Base-by-base conservation (phyloP, 2,797 vertebrate genomes). In the Apodemus agrarius region DNA sequence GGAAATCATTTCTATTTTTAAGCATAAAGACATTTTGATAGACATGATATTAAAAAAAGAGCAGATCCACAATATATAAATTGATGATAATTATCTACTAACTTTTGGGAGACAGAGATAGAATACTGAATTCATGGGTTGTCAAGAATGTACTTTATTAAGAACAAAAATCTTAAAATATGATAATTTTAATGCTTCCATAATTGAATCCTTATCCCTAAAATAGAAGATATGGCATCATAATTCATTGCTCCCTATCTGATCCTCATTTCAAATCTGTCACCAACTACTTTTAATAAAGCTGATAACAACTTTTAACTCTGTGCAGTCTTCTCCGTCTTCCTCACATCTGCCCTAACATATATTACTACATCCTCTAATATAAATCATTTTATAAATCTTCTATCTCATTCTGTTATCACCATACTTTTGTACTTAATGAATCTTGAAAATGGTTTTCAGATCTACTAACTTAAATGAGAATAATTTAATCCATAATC, bases 1-100 rank as follows among this genome's bases (percentile, higher is more conserved):
- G 40, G 7, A 92, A 84, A 92, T 85, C 7, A 81, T 57, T 95
- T 85, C 31, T 89, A 65, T 57, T 89, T 96, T 97, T 89, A 76
- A 94, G 85, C 6, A 87, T 69, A 74, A 82, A 91, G n/a, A 4
- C 52, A 74, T 89, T 94, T 93, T 76, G n/a, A 91, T 87, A 34
- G 61, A 6, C 16, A 86, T 91, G 11, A 59, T 75, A 0, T 75
- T 85, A n/a, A 84, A 46, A 76, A 76, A 37, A 57, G 61, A 67
- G 1, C 72, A 63, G 2, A 92, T 96, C 1, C 74, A 0, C 49
- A 82, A 79, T 29, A 84, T 24, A 1, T 59, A 6, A 91, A 78
- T 69, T 72, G 26, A 37, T 90, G 78, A 96, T 91, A 67, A 87
- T 82, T 75, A 96, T 57, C 84, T 57, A 52, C 29, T 88, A 81